Evolutionary conservation across 1,140 invertebrate species (phyloP), one percentile per base, ranked within the genome.

Genomic region (Tetramorium simillimum): DNA sequence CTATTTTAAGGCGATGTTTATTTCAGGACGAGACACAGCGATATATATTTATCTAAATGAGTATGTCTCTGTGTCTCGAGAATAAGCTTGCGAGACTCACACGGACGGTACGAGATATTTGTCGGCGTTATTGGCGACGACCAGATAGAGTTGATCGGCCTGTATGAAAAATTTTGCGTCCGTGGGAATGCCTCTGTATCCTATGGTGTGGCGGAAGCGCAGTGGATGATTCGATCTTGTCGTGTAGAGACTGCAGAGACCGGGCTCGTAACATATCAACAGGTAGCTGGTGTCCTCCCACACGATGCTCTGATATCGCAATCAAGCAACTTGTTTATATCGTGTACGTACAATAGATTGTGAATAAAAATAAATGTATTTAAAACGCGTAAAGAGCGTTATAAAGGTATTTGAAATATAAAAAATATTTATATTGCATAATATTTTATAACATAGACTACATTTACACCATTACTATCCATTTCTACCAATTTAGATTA

Each of bases 91-190:
- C 0, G 1, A 63, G 7, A 49, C 89, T 89, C 82, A 93, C 92
- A 86, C 73, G 0, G 93, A 92, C 37, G 88, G 70, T 16, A 88
- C 72, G 1, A 82, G 2, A 51, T 65, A 89, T 77, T 53, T 60
- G 21, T 77, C 88, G 10, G 28, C 76, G 46, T 88, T 86, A 58
- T 90, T 76, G 3, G 87, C 89, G 7, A 94, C 84, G 4, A 92
- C 75, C 1, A 94, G 82, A 78, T 92, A 92, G 2, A 93, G 88
- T 12, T 82, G 87, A 81, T 89, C 88, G 1, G 49, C 62, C 7
- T 78, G 88, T 9, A 72, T 70, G 46, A 94, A 93, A 49, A 94
- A 94, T 24, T 16, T 88, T 6, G 92, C 93, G 37, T 94, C 92
- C 12, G 86, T 77, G 3, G 90, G 85, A 1, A 51, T 67, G 46